Percentiles rank a stretch among this genome's conserved stretches.
Evolutionary conservation across 1,140 invertebrate genomes (phyloP).

Genomic region (Drosophila parabipectinata): DNA sequence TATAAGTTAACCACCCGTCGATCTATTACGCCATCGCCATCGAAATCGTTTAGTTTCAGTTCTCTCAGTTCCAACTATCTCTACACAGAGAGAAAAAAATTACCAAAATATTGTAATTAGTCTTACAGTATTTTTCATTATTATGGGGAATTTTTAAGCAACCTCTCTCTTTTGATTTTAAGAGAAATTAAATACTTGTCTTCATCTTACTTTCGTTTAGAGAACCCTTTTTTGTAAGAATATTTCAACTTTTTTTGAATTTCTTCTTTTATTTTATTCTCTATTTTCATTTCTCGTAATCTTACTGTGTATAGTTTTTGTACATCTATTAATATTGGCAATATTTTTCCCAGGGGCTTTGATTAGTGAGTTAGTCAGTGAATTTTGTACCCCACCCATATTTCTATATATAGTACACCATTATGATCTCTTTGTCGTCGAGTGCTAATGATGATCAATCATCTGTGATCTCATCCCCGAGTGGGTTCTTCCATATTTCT

Average conservation of each 20-base stretch:
- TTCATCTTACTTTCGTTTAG: no score
- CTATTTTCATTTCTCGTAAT: no score
- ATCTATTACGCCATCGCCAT: slow-evolving; percentile 73
- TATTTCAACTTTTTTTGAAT: no score
- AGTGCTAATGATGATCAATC: slow-evolving; percentile 38
- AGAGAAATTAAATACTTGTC: no score
- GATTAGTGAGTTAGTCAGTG: slow-evolving; percentile 54
- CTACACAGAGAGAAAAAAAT: neutral
- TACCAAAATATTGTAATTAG: neutral
- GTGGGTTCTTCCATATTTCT: slow-evolving; percentile 12
- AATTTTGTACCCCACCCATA: neutral
- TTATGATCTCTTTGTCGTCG: slow-evolving; percentile 19
- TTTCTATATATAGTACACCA: neutral
- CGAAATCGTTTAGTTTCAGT: slow-evolving; percentile 24
- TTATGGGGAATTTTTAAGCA: no score
- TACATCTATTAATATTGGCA: slow-evolving; percentile 3
- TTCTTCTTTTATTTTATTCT: no score
- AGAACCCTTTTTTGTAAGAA: no score
- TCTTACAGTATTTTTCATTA: neutral
- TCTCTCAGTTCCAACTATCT: neutral
- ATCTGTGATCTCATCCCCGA: slow-evolving; percentile 37
- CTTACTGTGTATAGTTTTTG: neutral
- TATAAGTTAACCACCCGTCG: slow-evolving; percentile 60
- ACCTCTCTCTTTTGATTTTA: no score
- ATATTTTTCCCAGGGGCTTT: neutral